Conservation (phyloP, 2,113 vertebrate genomes). For the Trogon melanurus region DNA sequence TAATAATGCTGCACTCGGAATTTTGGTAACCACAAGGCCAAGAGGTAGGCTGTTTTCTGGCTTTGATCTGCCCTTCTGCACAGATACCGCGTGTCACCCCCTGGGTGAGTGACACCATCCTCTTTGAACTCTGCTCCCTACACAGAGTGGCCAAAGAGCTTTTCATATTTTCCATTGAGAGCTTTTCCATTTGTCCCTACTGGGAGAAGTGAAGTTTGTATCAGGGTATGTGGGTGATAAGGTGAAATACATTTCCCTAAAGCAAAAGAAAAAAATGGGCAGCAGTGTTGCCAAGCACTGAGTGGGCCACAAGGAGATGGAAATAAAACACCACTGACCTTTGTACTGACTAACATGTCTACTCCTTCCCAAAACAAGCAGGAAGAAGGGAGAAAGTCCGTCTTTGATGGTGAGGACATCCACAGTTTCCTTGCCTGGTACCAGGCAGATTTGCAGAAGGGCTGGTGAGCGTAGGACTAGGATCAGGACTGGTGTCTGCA, state of each 20-base stretch:
- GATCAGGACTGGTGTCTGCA: not conserved
- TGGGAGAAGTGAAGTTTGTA: not conserved
- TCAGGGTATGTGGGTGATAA: not conserved
- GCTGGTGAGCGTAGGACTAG: not conserved
- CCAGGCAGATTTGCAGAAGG: not conserved
- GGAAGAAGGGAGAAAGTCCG: not conserved
- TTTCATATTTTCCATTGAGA: not conserved
- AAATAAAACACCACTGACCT: not conserved
- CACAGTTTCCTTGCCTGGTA: not conserved
- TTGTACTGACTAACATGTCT: fast-evolving
- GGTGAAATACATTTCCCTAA: slow-evolving; percentile 15
- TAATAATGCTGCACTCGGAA: not conserved
- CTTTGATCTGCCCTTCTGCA: slow-evolving; percentile 9
- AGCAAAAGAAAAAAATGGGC: not conserved
- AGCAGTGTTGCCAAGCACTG: not conserved
- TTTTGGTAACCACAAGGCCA: not conserved
- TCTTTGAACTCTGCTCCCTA: not conserved
- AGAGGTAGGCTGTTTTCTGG: not conserved
- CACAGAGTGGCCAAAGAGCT: not conserved
- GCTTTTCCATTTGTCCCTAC: not conserved
- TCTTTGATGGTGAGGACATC: not conserved
- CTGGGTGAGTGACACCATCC: not conserved
- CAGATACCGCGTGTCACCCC: not conserved
- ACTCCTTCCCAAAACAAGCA: not conserved
- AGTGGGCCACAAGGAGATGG: not conserved